Evolutionary conservation across 2,888 invertebrate species (phyloP).

Genomic region (Iselma pallidipennis): DNA sequence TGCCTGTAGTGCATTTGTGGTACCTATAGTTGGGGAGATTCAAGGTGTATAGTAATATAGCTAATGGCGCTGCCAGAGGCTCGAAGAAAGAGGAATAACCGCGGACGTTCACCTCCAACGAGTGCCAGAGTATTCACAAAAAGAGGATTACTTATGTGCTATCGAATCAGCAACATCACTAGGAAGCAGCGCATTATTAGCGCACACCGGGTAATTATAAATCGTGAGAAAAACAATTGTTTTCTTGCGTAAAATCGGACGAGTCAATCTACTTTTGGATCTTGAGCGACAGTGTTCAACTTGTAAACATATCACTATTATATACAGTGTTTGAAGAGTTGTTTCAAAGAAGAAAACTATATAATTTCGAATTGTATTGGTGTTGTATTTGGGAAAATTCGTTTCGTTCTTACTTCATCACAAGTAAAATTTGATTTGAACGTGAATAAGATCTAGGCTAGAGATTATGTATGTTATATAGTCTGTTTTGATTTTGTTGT

Average conservation of each 20-base stretch:
- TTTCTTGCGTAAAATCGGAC: constrained; percentile 1
- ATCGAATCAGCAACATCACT: constrained; percentile 50
- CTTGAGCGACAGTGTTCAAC: neutral
- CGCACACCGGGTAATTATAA: constrained; percentile 48
- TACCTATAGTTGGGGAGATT: constrained; percentile 5
- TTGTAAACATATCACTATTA: too few relatives aligned
- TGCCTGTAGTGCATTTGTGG: neutral
- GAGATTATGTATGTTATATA: too few relatives aligned
- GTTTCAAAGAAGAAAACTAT: neutral
- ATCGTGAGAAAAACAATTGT: constrained; percentile 44
- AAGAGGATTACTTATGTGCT: constrained; percentile 44
- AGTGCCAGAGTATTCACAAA: constrained; percentile 51
- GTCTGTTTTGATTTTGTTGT: neutral
- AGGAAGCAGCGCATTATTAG: constrained; percentile 52
- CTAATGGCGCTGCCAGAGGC: constrained; percentile 43
- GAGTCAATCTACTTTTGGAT: neutral
- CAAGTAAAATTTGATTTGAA: too few relatives aligned
- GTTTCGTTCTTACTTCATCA: too few relatives aligned
- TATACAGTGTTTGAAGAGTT: too few relatives aligned
- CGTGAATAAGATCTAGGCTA: neutral
- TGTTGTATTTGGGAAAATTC: too few relatives aligned
- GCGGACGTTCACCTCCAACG: constrained; percentile 51
- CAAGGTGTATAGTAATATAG: constrained; percentile 29
- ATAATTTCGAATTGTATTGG: too few relatives aligned
- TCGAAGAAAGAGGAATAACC: constrained; percentile 51